Evolutionary conservation across 2,113 vertebrate genomes (phyloP).

Genomic region (Burhinus bistriatus): DNA sequence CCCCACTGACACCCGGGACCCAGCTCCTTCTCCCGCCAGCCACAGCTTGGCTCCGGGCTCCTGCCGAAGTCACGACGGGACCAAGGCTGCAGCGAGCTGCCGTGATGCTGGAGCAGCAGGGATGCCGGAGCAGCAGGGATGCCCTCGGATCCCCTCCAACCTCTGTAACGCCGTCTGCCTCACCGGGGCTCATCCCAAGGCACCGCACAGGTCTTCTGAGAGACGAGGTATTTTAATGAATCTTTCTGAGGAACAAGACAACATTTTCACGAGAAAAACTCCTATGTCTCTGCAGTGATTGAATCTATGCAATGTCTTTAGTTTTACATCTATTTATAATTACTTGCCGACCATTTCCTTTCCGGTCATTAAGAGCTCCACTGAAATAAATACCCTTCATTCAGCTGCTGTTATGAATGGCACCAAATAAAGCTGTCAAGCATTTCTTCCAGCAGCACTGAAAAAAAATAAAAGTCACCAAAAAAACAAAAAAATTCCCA

Average conservation of each 20-base stretch:
- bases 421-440: background rate
- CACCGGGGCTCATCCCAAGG: fast-evolving
- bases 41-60: background rate
- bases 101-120: fast-evolving
- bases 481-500: background rate
- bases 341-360: background rate
- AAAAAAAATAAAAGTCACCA: background rate
- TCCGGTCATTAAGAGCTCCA: background rate
- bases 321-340: background rate
- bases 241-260: background rate
- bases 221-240: background rate
- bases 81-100: fast-evolving
- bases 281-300: background rate
- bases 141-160: fast-evolving
- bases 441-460: background rate
- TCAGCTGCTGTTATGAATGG: background rate
- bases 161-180: fast-evolving
- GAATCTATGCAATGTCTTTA: background rate
- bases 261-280: background rate
- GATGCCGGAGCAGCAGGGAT: background rate
- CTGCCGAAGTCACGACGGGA: fast-evolving
- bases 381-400: background rate
- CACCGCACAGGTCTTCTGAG: fast-evolving
- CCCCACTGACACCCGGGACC: background rate
- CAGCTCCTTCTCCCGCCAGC: background rate